Base-by-base conservation (phyloP, 2,113 vertebrate genomes). In the Pandion haliaetus region DNA sequence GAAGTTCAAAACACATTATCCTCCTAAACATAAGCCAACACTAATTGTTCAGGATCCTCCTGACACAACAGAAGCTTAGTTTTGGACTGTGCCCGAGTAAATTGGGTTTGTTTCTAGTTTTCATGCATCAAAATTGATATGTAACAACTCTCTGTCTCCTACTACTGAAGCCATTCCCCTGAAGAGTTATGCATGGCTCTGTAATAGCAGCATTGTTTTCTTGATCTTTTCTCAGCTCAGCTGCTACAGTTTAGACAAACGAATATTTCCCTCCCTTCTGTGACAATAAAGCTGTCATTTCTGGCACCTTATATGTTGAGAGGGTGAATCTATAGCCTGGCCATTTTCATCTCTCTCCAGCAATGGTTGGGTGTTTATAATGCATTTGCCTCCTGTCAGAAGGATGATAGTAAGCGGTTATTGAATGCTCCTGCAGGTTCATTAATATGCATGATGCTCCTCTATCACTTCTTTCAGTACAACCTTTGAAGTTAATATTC, bases 401-500 rank as follows among this genome's bases (percentile, higher is more conserved):
- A 72, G 95, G 63, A 94, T 81, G 78, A 95, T 85, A 93, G 93
- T 71, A 90, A 96, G 76, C 12, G 3, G 89, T 95, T 96, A 95
- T 87, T 89, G 96, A 96, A 93, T 78, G 83, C 82, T 95, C 47
- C 88, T 94, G 80, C 80, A 95, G 90, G 57, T 65, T 95, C 91
- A 96, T 97, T 97, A 96, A 97, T 97, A 97, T 97, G 89, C 93
- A 96, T 93, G 93, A 96, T 84, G 85, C 93, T 96, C 81, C 83
- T 93, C 95, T 82, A 91, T 96, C 95, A 96, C 86, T 97, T 93
- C 85, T 92, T 95, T 91, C 93, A 95, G 87, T 63, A 87, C 82
- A 96, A 87, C 85, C 95, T 95, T 96, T 95, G 94, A 96, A 96
- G 94, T 93, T 94, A 97, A 97, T 94, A 95, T 95, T 90, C 95